Evolutionary conservation across 2,888 invertebrate species (phyloP).

Genomic region (Leucophenga montana): DNA sequence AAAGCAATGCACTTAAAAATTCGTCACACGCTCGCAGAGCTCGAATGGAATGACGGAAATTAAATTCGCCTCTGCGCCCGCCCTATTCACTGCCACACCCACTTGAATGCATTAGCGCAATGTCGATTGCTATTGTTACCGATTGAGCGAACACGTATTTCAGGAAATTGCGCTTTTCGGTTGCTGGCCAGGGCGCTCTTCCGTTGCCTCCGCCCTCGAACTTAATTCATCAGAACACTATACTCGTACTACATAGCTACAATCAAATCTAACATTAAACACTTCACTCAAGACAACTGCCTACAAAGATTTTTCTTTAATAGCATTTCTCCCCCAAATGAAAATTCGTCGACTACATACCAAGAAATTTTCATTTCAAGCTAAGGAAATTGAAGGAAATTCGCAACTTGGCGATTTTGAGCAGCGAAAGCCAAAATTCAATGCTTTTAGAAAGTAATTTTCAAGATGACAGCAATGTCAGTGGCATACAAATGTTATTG

Average conservation of each 20-base stretch:
- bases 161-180: conserved; percentile 32
- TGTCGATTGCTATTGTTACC: conserved; percentile 27
- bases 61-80: conserved; percentile 29
- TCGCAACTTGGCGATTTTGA: neutral
- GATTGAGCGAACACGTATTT: conserved; percentile 40
- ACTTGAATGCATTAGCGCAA: conserved; percentile 33
- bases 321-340: no score
- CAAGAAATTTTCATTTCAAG: conserved; percentile 28
- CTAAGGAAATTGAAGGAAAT: conserved; percentile 16
- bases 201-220: neutral
- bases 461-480: conserved; percentile 60
- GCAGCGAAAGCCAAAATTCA: conserved; percentile 3
- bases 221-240: no score
- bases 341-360: neutral
- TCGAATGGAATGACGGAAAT: conserved; percentile 48
- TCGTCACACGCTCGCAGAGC: conserved; percentile 57
- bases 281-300: conserved; percentile 27
- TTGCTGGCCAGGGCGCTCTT: neutral
- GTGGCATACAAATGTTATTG: conserved; percentile 54
- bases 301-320: conserved; percentile 1
- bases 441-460: conserved; percentile 47
- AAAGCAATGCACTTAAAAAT: conserved; percentile 56
- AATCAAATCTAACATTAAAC: no score
- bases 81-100: conserved; percentile 22
- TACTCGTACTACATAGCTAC: no score